Conservation (phyloP, 2,797 vertebrate genomes). For the Falco peregrinus region DNA sequence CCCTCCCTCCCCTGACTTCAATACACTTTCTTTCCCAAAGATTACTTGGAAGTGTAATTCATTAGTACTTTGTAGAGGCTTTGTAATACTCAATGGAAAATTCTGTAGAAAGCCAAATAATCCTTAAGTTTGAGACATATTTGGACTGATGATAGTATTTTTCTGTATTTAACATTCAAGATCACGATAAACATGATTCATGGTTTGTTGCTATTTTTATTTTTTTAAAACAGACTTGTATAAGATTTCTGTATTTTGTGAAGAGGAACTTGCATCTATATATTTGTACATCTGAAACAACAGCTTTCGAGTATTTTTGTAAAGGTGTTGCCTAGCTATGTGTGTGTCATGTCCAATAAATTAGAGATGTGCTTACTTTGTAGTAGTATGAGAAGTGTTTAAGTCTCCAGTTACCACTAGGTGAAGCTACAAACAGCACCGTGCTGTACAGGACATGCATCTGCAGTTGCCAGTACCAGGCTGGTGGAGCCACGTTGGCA, state of each 20-base stretch:
- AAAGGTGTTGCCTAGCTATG: background rate
- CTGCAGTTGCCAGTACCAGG: background rate
- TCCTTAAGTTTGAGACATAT: background rate
- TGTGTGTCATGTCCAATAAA: slow-evolving; percentile 45
- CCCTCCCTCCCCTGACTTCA: background rate
- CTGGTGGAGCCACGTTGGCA: background rate
- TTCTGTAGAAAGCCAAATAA: background rate
- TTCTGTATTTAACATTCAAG: background rate
- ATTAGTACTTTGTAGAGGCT: background rate
- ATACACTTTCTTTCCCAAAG: background rate
- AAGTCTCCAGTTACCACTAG: background rate
- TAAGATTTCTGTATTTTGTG: slow-evolving; percentile 27
- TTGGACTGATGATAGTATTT: background rate
- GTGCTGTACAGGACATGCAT: fast-evolving
- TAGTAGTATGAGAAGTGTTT: background rate
- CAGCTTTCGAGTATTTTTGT: slow-evolving; percentile 44
- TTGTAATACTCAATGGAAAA: background rate
- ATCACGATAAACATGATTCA: background rate
- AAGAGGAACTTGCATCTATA: background rate
- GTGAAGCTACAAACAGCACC: background rate
- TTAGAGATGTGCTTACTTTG: background rate
- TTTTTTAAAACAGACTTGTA: background rate
- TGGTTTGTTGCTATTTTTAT: background rate
- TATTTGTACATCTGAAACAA: slow-evolving; percentile 42
- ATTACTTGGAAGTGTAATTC: background rate